Evolutionary conservation across 2,113 vertebrate genomes (phyloP).

Genomic region (Chaenocephalus aceratus): DNA sequence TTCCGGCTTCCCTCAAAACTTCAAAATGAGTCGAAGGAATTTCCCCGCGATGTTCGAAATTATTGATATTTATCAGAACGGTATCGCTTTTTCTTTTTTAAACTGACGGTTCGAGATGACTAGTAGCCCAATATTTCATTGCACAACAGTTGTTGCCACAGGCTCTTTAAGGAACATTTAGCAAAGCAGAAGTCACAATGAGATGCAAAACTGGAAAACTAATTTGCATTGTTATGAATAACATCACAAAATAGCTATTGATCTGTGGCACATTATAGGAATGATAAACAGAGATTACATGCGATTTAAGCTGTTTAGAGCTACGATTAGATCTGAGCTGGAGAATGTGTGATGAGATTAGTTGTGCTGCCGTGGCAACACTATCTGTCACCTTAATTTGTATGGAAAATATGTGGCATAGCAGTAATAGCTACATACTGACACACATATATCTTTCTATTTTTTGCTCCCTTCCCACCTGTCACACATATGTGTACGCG

Average conservation of each 20-base stretch:
- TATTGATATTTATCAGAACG: too few species aligned
- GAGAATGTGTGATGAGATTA: slow-evolving; percentile 39
- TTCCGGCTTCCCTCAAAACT: too few species aligned
- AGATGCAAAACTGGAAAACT: neutral
- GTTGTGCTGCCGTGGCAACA: slow-evolving; percentile 55
- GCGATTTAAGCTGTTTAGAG: neutral
- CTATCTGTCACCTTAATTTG: slow-evolving; percentile 37
- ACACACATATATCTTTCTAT: neutral
- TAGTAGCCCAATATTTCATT: too few species aligned
- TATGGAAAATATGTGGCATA: slow-evolving; percentile 13
- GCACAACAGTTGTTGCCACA: too few species aligned
- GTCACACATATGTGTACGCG: neutral
- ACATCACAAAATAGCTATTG: neutral
- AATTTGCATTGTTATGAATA: neutral
- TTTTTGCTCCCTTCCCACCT: neutral
- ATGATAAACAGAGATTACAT: slow-evolving; percentile 7
- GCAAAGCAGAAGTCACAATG: too few species aligned
- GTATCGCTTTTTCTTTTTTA: too few species aligned
- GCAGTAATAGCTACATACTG: slow-evolving; percentile 4
- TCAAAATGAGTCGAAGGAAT: too few species aligned
- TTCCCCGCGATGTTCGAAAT: too few species aligned
- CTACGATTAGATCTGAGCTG: slow-evolving; percentile 31
- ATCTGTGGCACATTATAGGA: neutral
- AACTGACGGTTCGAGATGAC: too few species aligned
- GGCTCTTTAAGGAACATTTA: too few species aligned